A percentile compares a stretch with the other conserved stretches of the same genome.
Conservation (phyloP, 2,888 invertebrate genomes). For the Campopleginae sp. region DNA sequence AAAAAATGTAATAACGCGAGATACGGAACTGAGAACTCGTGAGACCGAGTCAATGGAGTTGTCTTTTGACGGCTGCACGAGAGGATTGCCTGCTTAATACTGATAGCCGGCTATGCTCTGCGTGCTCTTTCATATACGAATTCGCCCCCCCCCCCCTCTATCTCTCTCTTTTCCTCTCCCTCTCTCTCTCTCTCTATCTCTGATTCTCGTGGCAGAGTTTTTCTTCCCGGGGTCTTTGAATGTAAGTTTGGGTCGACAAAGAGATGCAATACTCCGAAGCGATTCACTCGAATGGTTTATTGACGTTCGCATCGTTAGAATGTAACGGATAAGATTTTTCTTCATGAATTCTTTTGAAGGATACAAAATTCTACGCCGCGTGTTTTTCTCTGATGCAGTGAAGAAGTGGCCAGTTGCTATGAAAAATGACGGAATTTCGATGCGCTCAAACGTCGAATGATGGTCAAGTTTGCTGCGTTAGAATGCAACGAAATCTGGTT, state of each 20-base stretch:
- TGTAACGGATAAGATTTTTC: not conserved
- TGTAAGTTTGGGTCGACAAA: not conserved
- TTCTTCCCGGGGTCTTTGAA: slow-evolving; percentile 17
- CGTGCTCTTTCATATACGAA: slow-evolving; percentile 72
- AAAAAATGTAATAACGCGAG: slow-evolving; percentile 23
- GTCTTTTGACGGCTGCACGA: slow-evolving; percentile 70
- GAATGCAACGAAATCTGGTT: too few relatives aligned
- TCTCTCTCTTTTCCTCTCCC: slow-evolving; percentile 53
- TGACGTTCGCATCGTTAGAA: slow-evolving; percentile 6
- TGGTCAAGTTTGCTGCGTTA: too few relatives aligned
- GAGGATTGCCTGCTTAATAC: slow-evolving; percentile 80
- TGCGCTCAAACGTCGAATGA: too few relatives aligned
- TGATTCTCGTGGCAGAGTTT: slow-evolving; percentile 16
- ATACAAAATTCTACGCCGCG: not conserved
- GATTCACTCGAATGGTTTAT: slow-evolving; percentile 20
- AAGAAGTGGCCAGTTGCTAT: too few relatives aligned
- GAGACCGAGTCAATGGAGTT: slow-evolving; percentile 36
- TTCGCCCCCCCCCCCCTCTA: slow-evolving; percentile 58
- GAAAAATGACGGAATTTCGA: too few relatives aligned
- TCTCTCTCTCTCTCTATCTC: slow-evolving; percentile 39
- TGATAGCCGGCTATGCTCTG: slow-evolving; percentile 78
- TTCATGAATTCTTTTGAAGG: not conserved
- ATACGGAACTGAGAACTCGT: slow-evolving; percentile 41
- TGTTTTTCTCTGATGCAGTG: too few relatives aligned
- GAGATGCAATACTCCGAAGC: slow-evolving; percentile 20